These are phyloP conservation scores for Drosophila mercatorum DNA, from an alignment of 2,888 invertebrate genomes.

Conservation along the genomic window DNA sequence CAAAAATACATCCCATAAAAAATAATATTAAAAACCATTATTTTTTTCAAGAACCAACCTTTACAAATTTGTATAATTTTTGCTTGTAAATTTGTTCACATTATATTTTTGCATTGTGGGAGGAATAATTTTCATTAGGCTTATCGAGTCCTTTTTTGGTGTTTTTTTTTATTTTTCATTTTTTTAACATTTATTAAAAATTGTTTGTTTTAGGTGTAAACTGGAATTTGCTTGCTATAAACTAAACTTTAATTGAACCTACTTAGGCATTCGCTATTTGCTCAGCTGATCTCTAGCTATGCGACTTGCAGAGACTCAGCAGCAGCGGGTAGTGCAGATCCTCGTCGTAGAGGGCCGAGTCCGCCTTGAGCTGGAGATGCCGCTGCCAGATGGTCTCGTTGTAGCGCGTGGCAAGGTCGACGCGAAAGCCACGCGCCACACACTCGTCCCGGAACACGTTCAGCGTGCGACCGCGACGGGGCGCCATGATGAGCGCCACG, in stretches of 20 bases:
- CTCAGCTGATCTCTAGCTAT: conserved; percentile 52
- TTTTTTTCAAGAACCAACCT: conserved; percentile 47
- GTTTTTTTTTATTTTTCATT: conserved; percentile 1
- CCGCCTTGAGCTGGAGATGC: conserved; percentile 86
- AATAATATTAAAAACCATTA: not conserved
- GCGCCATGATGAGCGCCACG: conserved; percentile 90
- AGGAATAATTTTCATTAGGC: conserved; percentile 57
- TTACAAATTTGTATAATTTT: conserved; percentile 19
- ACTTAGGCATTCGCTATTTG: conserved; percentile 7
- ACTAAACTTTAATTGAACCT: conserved; percentile 67
- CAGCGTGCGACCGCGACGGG: conserved; percentile 89
- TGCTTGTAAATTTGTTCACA: not conserved
- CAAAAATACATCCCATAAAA: not conserved
- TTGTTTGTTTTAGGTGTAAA: conserved; percentile 69
- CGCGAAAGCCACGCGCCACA: conserved; percentile 86
- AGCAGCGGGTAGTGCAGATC: conserved; percentile 90
- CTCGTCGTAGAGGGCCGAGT: conserved; percentile 87
- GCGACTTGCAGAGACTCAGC: conserved; percentile 86
- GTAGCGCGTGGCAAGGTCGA: conserved; percentile 87
- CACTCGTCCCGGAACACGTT: conserved; percentile 88
- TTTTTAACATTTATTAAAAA: conserved; percentile 24
- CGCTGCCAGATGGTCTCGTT: conserved; percentile 89
- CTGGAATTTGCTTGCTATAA: conserved; percentile 76
- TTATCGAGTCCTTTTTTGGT: conserved; percentile 6
- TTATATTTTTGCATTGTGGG: conserved; percentile 31